Conservation (phyloP, 2,888 invertebrate genomes). For the Tachina fera region DNA sequence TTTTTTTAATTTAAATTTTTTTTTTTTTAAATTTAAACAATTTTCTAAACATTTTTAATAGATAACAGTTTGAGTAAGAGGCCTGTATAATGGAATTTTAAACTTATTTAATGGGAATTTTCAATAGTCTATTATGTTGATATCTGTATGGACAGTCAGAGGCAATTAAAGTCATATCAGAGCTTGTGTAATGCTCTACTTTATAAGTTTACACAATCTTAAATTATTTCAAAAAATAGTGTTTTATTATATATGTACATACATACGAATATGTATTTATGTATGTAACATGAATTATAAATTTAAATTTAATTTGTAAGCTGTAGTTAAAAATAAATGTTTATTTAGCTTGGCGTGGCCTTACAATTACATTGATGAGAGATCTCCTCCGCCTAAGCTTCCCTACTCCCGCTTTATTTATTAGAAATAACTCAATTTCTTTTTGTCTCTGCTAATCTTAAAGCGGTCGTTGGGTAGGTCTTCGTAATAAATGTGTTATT, state of each 20-base stretch:
- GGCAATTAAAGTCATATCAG: background rate
- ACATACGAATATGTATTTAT: too few species aligned
- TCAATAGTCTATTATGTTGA: too few species aligned
- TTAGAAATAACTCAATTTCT: conserved; percentile 40
- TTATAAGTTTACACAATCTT: background rate
- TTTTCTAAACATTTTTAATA: too few species aligned
- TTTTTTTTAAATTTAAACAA: too few species aligned
- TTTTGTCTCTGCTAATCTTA: conserved; percentile 42
- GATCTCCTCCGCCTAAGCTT: background rate
- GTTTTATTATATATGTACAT: too few species aligned
- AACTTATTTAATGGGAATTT: background rate
- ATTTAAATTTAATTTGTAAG: conserved; percentile 33
- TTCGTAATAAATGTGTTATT: conserved; percentile 38
- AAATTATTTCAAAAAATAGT: too few species aligned
- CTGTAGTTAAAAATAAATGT: conserved; percentile 6
- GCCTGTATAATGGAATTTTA: too few species aligned
- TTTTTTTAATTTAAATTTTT: too few species aligned
- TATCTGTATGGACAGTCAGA: too few species aligned
- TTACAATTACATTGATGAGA: conserved; percentile 10
- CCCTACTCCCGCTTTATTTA: background rate
- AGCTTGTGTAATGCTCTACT: background rate
- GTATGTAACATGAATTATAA: background rate
- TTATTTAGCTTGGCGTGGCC: background rate
- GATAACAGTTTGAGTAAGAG: too few species aligned
- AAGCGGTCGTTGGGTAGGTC: background rate